Conservation (phyloP, 2,888 invertebrate genomes). For the Theodoxus fluviatilis region DNA sequence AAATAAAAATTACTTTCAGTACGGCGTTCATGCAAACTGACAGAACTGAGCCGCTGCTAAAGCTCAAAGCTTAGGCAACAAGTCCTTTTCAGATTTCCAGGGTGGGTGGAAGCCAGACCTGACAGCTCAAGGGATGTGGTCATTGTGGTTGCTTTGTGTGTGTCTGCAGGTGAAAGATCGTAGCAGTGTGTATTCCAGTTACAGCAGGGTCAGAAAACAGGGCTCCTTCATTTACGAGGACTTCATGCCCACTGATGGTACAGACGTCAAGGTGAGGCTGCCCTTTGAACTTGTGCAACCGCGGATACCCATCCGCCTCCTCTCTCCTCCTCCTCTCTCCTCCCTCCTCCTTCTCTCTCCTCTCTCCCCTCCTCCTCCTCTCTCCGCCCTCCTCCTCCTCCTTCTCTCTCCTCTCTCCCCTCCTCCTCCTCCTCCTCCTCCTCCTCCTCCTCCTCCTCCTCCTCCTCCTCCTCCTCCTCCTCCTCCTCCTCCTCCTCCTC, state of each 20-base stretch:
- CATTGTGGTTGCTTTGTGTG: not conserved
- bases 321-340: not conserved
- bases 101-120: too few relatives aligned
- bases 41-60: too few relatives aligned
- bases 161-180: conserved; percentile 87
- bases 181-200: conserved; percentile 96
- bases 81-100: too few relatives aligned
- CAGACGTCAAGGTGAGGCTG: conserved; percentile 73
- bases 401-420: not conserved
- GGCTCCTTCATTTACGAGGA: conserved; percentile 99
- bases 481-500: too few relatives aligned
- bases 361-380: conserved; percentile 8
- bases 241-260: conserved; percentile 99
- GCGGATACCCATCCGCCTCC: not conserved
- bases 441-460: not conserved
- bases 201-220: conserved; percentile 89
- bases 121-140: not conserved
- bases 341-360: not conserved
- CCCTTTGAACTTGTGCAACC: not conserved
- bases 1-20: too few relatives aligned
- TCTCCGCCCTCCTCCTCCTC: not conserved
- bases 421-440: not conserved
- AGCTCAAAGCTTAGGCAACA: too few relatives aligned
- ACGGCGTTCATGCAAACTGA: too few relatives aligned
- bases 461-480: not conserved